Evolutionary conservation across 2,888 invertebrate species (phyloP).

Genomic region (Idaea dimidiata): DNA sequence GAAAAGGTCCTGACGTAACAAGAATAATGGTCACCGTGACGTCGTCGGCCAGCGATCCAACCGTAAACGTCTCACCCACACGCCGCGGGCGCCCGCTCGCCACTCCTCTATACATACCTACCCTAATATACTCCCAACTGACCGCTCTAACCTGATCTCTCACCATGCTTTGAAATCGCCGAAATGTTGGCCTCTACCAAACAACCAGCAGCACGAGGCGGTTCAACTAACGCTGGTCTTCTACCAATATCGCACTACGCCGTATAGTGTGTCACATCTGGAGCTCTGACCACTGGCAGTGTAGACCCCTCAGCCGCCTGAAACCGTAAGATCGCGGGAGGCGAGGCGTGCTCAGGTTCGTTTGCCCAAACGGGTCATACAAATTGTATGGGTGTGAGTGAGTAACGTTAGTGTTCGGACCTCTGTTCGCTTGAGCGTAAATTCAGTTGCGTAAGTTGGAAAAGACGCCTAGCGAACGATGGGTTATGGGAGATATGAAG

Average conservation of each 20-base stretch:
- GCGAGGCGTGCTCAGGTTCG: slow-evolving; percentile 39
- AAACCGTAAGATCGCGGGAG: slow-evolving; percentile 41
- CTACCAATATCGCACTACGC: slow-evolving; percentile 72
- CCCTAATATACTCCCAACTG: slow-evolving; percentile 57
- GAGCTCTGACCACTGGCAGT: slow-evolving; percentile 68
- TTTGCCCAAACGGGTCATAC: slow-evolving; percentile 56
- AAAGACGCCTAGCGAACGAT: slow-evolving; percentile 67
- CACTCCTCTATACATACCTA: slow-evolving; percentile 71
- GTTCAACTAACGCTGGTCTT: slow-evolving; percentile 46
- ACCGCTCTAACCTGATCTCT: slow-evolving; percentile 45
- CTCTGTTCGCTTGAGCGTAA: slow-evolving; percentile 75
- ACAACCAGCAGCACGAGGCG: slow-evolving; percentile 33
- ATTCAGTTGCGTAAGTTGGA: slow-evolving; percentile 78
- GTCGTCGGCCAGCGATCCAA: slow-evolving; percentile 76
- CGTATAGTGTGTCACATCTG: slow-evolving; percentile 72
- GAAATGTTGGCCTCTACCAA: slow-evolving; percentile 16
- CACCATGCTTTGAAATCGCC: slow-evolving; percentile 31
- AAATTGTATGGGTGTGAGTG: slow-evolving; percentile 75
- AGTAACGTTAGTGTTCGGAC: slow-evolving; percentile 73
- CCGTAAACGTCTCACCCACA: slow-evolving; percentile 81
- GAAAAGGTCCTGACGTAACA: neutral
- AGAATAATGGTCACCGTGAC: slow-evolving; percentile 46
- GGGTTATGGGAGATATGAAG: slow-evolving; percentile 52
- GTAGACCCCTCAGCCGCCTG: slow-evolving; percentile 54
- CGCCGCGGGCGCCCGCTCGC: slow-evolving; percentile 72